A percentile compares a stretch with the other conserved stretches of the same genome.
Conservation (phyloP, 2,888 invertebrate species). For the Epsilonema sp. region DNA sequence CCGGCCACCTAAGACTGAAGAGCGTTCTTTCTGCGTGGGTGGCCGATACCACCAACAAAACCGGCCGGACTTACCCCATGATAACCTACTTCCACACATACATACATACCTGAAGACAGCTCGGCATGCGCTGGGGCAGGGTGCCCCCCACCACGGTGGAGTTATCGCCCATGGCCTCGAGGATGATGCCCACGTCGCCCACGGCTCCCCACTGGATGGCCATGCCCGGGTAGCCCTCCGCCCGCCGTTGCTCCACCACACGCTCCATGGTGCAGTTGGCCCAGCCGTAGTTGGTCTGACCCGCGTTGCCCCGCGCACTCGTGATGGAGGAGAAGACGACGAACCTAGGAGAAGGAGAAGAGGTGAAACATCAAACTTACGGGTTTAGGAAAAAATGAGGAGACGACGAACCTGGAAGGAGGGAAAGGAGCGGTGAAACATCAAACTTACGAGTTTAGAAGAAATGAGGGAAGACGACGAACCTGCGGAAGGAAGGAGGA, state of each 20-base stretch:
- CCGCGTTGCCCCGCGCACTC: conserved; percentile 85
- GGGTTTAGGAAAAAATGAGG: too few species aligned
- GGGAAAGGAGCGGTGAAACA: too few species aligned
- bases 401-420: too few species aligned
- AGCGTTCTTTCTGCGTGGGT: too few species aligned
- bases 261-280: conserved; percentile 96
- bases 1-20: too few species aligned
- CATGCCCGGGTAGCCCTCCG: conserved; percentile 55
- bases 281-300: conserved; percentile 86
- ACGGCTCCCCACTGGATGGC: conserved; percentile 99
- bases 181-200: conserved; percentile 67
- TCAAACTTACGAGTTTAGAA: too few species aligned
- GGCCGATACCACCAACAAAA: too few species aligned
- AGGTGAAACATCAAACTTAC: too few species aligned
- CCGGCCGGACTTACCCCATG: too few species aligned
- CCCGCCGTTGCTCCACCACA: conserved; percentile 62
- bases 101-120: conserved; percentile 64
- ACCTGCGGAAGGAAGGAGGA: too few species aligned
- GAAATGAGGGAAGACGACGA: too few species aligned
- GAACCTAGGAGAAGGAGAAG: conserved; percentile 46
- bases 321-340: conserved; percentile 89
- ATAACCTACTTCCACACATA: too few species aligned
- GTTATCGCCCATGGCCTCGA: conserved; percentile 66
- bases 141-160: conserved; percentile 84
- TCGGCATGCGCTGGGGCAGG: conserved; percentile 79